A percentile compares a stretch with the other conserved stretches of the same genome.
These are phyloP conservation scores for Leucoma salicis DNA, from an alignment of 2,888 invertebrate genomes.

Conservation along the genomic window DNA sequence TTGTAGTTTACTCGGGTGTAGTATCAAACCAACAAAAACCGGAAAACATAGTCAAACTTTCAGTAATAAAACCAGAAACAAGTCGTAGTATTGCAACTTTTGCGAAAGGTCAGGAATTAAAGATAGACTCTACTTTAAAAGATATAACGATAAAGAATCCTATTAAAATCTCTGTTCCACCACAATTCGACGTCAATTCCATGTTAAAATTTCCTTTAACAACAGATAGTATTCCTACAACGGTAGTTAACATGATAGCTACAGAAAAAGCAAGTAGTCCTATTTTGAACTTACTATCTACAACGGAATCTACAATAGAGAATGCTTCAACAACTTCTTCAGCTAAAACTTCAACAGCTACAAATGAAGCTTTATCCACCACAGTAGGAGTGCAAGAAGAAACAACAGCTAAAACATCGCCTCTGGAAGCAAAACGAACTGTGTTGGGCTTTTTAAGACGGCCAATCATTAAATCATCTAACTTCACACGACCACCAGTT, in stretches of 20 bases:
- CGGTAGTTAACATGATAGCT: constrained; percentile 26
- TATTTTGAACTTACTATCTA: constrained; percentile 37
- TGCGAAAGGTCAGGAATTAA: constrained; percentile 68
- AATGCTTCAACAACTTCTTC: constrained; percentile 10
- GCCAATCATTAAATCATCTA: constrained; percentile 58
- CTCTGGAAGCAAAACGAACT: constrained; percentile 57
- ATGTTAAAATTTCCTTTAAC: constrained; percentile 31
- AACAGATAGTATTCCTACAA: constrained; percentile 24
- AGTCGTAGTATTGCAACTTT: constrained; percentile 62
- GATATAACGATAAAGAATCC: constrained; percentile 50
- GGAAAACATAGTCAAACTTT: constrained; percentile 55
- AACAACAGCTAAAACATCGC: constrained; percentile 56
- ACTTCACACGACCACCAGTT: constrained; percentile 50
- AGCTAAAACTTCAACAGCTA: constrained; percentile 36
- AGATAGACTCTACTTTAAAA: constrained; percentile 50
- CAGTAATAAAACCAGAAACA: constrained; percentile 56
- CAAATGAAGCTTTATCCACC: constrained; percentile 41
- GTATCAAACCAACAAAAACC: constrained; percentile 55
- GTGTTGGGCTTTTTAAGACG: constrained; percentile 71
- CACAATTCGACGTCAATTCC: constrained; percentile 29
- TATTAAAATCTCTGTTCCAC: constrained; percentile 50
- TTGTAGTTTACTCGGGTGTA: constrained; percentile 73
- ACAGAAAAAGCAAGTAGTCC: constrained; percentile 34
- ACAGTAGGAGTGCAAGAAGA: constrained; percentile 53
- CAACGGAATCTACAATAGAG: constrained; percentile 30